These are phyloP conservation scores for Colletes gigas DNA, from an alignment of 1,140 invertebrate genomes.

Conservation along the genomic window DNA sequence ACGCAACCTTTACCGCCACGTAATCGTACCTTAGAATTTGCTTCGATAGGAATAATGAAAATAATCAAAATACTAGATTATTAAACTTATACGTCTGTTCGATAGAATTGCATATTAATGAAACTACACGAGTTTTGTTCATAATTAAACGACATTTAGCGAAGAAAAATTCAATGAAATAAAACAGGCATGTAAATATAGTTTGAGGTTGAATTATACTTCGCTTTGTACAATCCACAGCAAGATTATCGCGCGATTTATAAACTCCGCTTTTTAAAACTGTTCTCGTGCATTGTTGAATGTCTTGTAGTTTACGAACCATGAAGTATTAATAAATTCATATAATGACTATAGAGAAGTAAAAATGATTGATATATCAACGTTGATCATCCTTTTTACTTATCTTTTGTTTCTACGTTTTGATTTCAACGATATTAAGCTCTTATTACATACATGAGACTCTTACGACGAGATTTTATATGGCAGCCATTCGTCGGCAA, in stretches of 20 bases:
- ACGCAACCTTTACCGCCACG: background rate
- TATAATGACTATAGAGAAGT: background rate
- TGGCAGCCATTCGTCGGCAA: no score
- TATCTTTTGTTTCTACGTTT: background rate
- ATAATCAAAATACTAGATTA: background rate
- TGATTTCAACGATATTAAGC: no score
- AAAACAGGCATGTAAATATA: background rate
- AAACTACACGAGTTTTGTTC: background rate
- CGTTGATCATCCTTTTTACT: background rate
- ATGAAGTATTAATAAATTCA: background rate
- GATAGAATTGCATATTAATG: background rate
- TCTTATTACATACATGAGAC: background rate
- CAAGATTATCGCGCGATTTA: constrained; percentile 5
- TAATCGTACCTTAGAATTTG: constrained; percentile 7
- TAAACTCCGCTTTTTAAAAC: background rate
- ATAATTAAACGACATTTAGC: background rate
- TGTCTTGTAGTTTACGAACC: background rate
- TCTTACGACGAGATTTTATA: no score
- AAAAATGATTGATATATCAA: background rate
- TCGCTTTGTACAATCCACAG: background rate
- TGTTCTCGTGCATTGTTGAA: background rate
- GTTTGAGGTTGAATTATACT: constrained; percentile 4
- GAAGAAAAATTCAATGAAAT: background rate
- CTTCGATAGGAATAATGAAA: background rate
- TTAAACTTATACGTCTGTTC: background rate